Evolutionary conservation across 2,113 vertebrate genomes (phyloP).

Genomic region (Grus americana): DNA sequence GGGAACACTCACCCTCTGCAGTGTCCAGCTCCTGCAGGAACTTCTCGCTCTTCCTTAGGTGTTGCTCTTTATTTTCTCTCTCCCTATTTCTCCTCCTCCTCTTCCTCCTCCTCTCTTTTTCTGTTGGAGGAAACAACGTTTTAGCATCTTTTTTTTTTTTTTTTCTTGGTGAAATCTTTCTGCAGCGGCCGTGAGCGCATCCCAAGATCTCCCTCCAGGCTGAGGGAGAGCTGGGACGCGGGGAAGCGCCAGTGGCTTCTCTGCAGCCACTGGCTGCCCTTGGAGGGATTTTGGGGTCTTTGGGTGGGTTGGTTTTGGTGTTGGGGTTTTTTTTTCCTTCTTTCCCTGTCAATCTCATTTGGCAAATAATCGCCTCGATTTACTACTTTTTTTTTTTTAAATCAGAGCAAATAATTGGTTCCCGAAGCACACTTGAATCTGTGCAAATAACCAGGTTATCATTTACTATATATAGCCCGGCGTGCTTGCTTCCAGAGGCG

Average conservation of each 20-base stretch:
- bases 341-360: conserved; percentile 2
- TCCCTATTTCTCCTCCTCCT: neutral
- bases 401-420: conserved; percentile 45
- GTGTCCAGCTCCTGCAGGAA: neutral
- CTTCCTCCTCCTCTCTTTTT: neutral
- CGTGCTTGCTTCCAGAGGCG: neutral
- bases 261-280: neutral
- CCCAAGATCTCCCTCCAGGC: neutral
- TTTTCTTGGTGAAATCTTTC: neutral
- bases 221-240: neutral
- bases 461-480: conserved; percentile 43
- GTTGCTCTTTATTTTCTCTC: neutral
- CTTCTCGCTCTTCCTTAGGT: neutral
- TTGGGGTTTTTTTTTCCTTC: neutral
- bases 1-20: neutral
- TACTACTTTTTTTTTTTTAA: neutral
- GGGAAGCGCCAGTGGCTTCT: neutral
- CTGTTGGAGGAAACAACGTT: neutral
- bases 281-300: neutral
- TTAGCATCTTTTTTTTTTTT: neutral
- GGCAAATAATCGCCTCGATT: neutral
- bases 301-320: no score
- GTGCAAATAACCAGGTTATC: conserved; percentile 53
- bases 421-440: neutral
- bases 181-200: neutral